Base-by-base conservation (phyloP, 2,888 invertebrate genomes). In the Hydraecia micacea region DNA sequence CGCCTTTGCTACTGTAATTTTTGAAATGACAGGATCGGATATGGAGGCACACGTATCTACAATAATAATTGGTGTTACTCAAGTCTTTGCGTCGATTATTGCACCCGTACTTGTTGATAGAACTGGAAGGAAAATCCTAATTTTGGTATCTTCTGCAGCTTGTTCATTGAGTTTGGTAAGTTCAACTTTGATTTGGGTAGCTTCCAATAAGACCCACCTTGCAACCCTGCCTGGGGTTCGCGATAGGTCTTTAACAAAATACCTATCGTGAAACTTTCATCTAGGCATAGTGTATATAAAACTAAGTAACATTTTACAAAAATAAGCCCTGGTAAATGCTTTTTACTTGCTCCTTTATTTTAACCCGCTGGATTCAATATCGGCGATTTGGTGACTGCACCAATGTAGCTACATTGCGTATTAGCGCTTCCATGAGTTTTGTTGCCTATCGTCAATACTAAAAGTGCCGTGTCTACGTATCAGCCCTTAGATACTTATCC, bases 81-180 rank as follows among this genome's bases (percentile, higher is more conserved):
- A 93, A 75, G 55, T 94, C 0, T 46, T 83, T 1, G 90, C 93
- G 0, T 92, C 93, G 58, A 81, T 63, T 6, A 79, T 94, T 1
- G 89, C 94, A 0, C 93, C 94, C 0, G 72, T 93, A 5, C 91
- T 93, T 62, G 91, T 95, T 0, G 94, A 94, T 49, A 91, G 90
- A 81, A 79, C 86, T 86, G 94, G 94, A 49, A 90, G 94, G 52
- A 92, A 85, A 72, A 73, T 80, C 2, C 79, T 95, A 7, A 55
- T 95, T 25, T 73, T 93, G 21, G 28, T 86, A 0, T 94, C 95
- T 0, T 92, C 92, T 0, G 89, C 86, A 4, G 73, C 85, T 1
- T 93, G 93, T 68, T 86, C 84, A 75, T 66, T 93, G 0, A 93
- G 92, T 87, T 90, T 94, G 88, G 95, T 95, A 85, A 91, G 92